Evolutionary conservation across 1,140 invertebrate genomes (phyloP).

Genomic region (Aphelinus certus): DNA sequence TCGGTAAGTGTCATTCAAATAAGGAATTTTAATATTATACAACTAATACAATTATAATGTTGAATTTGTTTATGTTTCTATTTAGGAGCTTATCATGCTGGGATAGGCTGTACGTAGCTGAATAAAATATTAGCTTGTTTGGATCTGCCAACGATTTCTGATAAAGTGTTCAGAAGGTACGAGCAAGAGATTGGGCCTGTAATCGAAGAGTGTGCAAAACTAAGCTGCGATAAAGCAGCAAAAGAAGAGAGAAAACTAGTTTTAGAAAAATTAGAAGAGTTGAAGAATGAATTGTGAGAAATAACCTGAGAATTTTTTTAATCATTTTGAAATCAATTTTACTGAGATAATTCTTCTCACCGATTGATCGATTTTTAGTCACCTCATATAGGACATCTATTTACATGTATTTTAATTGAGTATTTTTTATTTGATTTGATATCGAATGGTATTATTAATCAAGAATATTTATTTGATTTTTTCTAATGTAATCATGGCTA

Average conservation of each 20-base stretch:
- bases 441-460: no score
- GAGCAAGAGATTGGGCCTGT: conserved; percentile 15
- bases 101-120: conserved; percentile 12
- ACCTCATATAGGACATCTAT: no score
- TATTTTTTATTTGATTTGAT: no score
- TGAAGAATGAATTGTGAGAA: no score
- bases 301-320: conserved; percentile 12
- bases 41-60: background rate
- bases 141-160: conserved; percentile 11
- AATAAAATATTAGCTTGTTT: conserved; percentile 29
- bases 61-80: conserved; percentile 1
- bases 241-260: conserved; percentile 12
- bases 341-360: no score
- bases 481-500: no score
- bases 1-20: conserved; percentile 1
- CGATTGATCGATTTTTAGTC: no score
- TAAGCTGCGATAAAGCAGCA: conserved; percentile 16
- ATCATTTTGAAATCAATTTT: background rate
- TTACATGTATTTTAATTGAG: no score
- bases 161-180: conserved; percentile 23
- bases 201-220: conserved; percentile 17
- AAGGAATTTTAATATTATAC: background rate
- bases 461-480: no score
- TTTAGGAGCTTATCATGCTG: conserved; percentile 11
- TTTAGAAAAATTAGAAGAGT: conserved; percentile 17